These are phyloP conservation scores for Probosciger aterrimus DNA, from an alignment of 2,113 vertebrate species.

Conservation along the genomic window DNA sequence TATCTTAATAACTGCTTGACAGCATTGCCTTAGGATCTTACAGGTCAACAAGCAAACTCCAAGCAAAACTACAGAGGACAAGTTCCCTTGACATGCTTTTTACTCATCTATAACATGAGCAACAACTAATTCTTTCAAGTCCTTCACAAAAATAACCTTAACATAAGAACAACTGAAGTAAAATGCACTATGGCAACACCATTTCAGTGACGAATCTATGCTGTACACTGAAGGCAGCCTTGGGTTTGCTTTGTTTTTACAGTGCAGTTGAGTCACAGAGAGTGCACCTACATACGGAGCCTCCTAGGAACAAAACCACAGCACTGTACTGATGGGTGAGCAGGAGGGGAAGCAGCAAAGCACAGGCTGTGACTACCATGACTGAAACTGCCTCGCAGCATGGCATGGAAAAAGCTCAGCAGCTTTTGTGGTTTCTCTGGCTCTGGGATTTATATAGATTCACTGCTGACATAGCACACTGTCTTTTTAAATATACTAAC, in stretches of 20 bases:
- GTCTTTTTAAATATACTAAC: not conserved
- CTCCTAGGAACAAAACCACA: not conserved
- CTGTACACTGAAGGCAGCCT: not conserved
- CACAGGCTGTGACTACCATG: not conserved
- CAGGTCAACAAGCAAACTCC: not conserved
- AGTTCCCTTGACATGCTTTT: not conserved
- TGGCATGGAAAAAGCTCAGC: accelerated
- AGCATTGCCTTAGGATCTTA: not conserved
- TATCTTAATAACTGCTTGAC: not conserved
- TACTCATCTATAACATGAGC: not conserved
- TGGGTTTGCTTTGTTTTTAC: not conserved
- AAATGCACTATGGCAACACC: not conserved
- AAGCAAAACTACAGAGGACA: not conserved
- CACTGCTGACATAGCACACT: not conserved
- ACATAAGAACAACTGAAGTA: not conserved
- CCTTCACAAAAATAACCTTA: not conserved
- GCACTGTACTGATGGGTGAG: not conserved
- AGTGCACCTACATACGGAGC: not conserved
- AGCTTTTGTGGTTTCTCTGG: not conserved
- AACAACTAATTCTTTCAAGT: not conserved
- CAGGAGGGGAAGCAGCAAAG: not conserved
- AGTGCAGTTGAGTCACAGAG: not conserved
- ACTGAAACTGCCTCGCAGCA: not conserved
- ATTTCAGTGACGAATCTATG: not conserved
- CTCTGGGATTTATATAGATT: not conserved